Percentiles rank a stretch among this genome's conserved stretches.
phyloP scores from a whole-genome alignment of 2,113 vertebrate species.

The Pelusios castaneus region DNA sequence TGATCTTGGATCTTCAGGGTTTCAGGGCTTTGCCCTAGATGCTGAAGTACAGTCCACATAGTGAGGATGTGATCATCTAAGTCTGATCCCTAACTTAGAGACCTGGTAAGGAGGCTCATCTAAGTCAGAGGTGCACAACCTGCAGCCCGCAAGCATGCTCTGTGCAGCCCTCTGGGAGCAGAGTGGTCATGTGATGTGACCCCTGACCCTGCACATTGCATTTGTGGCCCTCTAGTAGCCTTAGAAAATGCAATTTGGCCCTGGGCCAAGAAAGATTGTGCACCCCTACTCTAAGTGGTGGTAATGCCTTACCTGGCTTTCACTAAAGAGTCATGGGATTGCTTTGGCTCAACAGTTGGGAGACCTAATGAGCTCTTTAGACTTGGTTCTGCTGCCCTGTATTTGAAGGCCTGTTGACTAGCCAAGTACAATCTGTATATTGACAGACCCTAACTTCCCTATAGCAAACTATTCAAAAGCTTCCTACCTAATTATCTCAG shows the following conservation, averaged over 20 bases:
- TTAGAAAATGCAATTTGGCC: no score
- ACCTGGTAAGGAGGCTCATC: background rate
- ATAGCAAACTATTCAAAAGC: background rate
- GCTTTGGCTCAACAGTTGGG: background rate
- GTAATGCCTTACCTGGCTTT: background rate
- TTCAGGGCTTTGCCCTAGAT: background rate
- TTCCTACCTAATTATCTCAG: background rate
- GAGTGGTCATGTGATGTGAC: no score
- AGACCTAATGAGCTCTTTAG: background rate
- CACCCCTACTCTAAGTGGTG: no score
- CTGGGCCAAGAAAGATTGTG: no score
- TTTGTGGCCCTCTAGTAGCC: no score
- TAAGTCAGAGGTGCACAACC: no score
- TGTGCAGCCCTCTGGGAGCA: no score
- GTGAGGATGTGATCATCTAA: background rate
- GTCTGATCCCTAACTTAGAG: background rate
- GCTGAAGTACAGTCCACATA: background rate
- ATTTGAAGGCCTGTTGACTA: background rate
- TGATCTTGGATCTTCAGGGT: background rate
- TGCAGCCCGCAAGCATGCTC: no score
- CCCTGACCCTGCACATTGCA: no score
- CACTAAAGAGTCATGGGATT: background rate
- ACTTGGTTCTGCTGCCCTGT: background rate
- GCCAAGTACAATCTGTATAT: no score
- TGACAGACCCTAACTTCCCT: background rate